Base-by-base conservation (phyloP, 2,888 invertebrate species). In the Ornithoptera priamus region DNA sequence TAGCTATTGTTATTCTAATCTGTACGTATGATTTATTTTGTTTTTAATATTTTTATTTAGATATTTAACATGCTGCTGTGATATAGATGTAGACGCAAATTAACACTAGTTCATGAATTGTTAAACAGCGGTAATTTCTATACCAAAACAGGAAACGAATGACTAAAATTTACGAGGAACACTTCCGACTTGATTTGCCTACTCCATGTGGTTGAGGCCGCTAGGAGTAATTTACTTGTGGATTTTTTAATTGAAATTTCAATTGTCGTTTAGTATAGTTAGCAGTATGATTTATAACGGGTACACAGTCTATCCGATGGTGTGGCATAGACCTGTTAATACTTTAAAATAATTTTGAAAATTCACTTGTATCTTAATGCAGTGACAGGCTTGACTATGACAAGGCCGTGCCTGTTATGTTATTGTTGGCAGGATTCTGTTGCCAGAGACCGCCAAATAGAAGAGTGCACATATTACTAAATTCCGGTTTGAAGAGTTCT, bases 141-240 rank as follows among this genome's bases (percentile, higher is more conserved):
- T 59, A 81, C 84, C 87, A 88, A 87, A 89, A 81, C 86, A 86
- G 88, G 85, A 88, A 88, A 87, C 87, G 87, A 90, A 85, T 86
- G 85, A 84, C 86, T 84, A 81, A 86, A 89, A 89, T 90, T 89
- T 89, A 89, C 89, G 88, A 87, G 81, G 85, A 77, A 80, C 74
- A 85, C 85, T 84, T 89, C 89, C 89, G 88, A 84, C 82, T 62
- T 68, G 72, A 71, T 57, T 20, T 20, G 57, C 57, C 7, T 57
- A 57, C 20, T 57, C 20, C 20, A 18, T 57, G 20, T 6, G 39
- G n/a, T 53, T 8, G 20, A 57, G 57, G 57, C 53, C 18, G 17
- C 53, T 53, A 20, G 5, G 24, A 46, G 64, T 69, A 63, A 65
- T 67, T 64, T 58, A 58, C 65, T 62, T 60, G 62, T 64, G 61